Evolutionary conservation across 92 coral and sea anemone genomes (phyloP), one percentile per base, ranked within the genome.

Genomic region (Parazoanthus darwini): DNA sequence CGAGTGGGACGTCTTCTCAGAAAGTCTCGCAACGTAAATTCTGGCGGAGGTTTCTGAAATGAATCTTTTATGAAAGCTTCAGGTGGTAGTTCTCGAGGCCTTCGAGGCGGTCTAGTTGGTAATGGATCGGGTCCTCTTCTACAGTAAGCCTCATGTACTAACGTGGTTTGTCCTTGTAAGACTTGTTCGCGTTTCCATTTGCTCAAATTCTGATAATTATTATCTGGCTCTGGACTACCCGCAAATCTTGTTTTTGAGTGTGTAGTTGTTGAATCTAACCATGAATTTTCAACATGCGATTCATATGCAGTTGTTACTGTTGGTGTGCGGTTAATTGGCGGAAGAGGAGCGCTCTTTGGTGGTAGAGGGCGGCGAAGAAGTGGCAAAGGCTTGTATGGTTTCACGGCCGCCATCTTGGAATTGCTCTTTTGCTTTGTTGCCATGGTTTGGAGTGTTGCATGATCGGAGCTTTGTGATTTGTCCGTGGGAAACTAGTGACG

Each of bases 291-390:
- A 42, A 74, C 76, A 8, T 85, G 85, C 79, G 48, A 91, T 81
- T 88, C 87, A 67, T 88, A 91, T 15, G 79, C 56, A 23, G 82
- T 86, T 80, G 93, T 77, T 80, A 66, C 88, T 82, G 92, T 51
- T 85, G 78, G 75, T 29, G 92, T 71, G 38, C 88, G 88, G 65
- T 90, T 54, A 36, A 88, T 50, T 46, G 93, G 85, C 39, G 93
- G 89, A 48, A 93, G 92, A 25, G 86, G 89, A 8, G 85, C 54
- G 26, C 89, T 88, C 86, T 97, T 95, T 51, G 99, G 99, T 42
- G 99, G 99, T 67, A 97, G 90, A 85, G 99, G 99, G 51, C 99
- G 98, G 63, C 99, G 95, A 82, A 97, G 90, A 82, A 97, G 98
- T 76, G 95, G 94, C 73, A 92, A 82, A 26, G 94, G 91, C 58